Evolutionary conservation across 1,140 invertebrate species (phyloP), one percentile per base, ranked within the genome.

Genomic region (Nasonia vitripennis): DNA sequence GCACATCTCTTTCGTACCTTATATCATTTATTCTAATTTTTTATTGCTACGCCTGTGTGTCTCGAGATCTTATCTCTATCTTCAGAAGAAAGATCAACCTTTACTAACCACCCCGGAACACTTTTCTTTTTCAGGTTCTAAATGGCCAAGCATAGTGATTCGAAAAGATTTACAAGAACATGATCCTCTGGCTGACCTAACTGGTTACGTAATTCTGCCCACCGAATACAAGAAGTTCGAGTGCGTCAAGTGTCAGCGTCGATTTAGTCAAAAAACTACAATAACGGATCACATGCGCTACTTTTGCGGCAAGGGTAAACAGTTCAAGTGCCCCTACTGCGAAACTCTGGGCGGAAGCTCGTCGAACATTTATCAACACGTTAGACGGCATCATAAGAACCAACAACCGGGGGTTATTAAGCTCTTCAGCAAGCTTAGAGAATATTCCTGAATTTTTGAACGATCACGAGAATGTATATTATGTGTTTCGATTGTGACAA

Each of bases 201-300:
- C 48, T 12, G 48, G 48, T 51, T 75, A 75, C 37, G 27, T 23
- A 10, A n/a, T 77, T 37, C 73, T 27, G 3, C 41, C 62, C 9
- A 80, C 78, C 1, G n/a, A 23, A 6, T n/a, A 1, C 2, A 79
- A 85, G 4, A 70, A 68, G 9, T 81, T 23, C 48, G 67, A 86
- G 27, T 81, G 84, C 45, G 4, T 70, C 1, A 45, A 78, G 17
- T 77, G 34, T 71, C 17, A 23, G n/a, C 41, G 83, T 2, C 10
- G 51, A 11, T 79, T 71, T 34, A 70, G 31, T 2, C 83, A 84
- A 48, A 84, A 84, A 31, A 78, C 74, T 6, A 84, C 74, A 1
- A 84, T 91, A 70, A 88, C 88, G 67, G 91, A 92, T 84, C 93
- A 93, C 83, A 89, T 93, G 82, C 89, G 91, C 70, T 93, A 88